Percentiles rank a stretch among this genome's conserved stretches.
Conservation (phyloP, 2,113 vertebrate genomes). For the Strigops habroptila region DNA sequence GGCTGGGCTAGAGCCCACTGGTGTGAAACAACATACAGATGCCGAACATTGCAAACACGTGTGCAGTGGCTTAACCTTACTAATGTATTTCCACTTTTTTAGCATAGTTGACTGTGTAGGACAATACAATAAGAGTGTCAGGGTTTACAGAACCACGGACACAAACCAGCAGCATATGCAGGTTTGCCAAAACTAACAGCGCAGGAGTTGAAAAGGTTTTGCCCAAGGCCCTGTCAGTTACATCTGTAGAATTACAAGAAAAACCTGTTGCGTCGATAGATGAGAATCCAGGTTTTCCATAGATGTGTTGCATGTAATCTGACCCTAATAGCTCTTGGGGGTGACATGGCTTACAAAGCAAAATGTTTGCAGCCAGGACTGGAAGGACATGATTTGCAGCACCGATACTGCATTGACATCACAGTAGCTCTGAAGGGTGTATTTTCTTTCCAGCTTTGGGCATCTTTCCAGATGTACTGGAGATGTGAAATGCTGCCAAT, state of each 20-base stretch:
- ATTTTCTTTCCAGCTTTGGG: background rate
- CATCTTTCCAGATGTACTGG: background rate
- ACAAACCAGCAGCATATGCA: background rate
- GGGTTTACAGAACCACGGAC: background rate
- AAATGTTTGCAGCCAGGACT: background rate
- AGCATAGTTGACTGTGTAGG: background rate
- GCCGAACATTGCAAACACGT: background rate
- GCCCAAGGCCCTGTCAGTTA: background rate
- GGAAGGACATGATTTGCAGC: background rate
- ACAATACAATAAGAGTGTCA: background rate
- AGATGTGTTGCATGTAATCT: background rate
- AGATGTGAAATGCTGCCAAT: background rate
- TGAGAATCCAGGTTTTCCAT: background rate
- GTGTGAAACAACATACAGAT: background rate
- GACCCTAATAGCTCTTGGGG: background rate
- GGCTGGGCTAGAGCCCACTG: background rate
- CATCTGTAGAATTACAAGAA: background rate
- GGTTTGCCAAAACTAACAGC: background rate
- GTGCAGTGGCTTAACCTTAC: background rate
- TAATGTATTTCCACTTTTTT: background rate
- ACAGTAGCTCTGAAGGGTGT: background rate
- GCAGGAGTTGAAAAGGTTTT: background rate
- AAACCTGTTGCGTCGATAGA: background rate
- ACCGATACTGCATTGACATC: background rate
- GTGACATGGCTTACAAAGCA: background rate